Conservation (phyloP, 2,113 vertebrate species). For the Crotophaga sulcirostris region DNA sequence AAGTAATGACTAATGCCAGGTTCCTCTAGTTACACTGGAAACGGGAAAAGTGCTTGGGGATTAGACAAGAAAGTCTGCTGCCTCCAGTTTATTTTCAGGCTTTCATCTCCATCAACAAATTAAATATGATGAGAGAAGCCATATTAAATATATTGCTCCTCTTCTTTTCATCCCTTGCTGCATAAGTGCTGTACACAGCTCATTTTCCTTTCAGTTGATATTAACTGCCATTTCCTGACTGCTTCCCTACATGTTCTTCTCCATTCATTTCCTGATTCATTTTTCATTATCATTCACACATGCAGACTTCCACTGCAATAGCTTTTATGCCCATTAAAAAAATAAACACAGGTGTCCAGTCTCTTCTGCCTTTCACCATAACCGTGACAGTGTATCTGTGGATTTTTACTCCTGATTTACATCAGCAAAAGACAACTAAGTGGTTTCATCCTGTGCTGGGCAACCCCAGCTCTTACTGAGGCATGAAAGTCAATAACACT, state of each 20-base stretch:
- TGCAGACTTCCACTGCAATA: background rate
- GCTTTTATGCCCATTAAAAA: background rate
- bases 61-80: background rate
- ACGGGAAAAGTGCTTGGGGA: background rate
- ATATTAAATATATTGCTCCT: background rate
- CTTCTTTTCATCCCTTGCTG: background rate
- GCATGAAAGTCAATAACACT: background rate
- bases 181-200: background rate
- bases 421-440: background rate
- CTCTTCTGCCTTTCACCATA: background rate
- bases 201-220: conserved; percentile 14
- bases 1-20: background rate
- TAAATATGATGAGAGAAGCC: background rate
- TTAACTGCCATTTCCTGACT: background rate
- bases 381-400: background rate
- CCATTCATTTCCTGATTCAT: background rate
- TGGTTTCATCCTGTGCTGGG: background rate
- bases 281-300: background rate
- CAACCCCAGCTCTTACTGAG: background rate
- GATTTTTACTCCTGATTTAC: background rate
- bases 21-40: background rate
- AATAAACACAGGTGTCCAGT: accelerated
- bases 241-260: background rate
- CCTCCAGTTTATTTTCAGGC: conserved; percentile 13
- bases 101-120: conserved; percentile 1